phyloP scores from a whole-genome alignment of 2,113 vertebrate genomes.

The Sturnira hondurensis region DNA sequence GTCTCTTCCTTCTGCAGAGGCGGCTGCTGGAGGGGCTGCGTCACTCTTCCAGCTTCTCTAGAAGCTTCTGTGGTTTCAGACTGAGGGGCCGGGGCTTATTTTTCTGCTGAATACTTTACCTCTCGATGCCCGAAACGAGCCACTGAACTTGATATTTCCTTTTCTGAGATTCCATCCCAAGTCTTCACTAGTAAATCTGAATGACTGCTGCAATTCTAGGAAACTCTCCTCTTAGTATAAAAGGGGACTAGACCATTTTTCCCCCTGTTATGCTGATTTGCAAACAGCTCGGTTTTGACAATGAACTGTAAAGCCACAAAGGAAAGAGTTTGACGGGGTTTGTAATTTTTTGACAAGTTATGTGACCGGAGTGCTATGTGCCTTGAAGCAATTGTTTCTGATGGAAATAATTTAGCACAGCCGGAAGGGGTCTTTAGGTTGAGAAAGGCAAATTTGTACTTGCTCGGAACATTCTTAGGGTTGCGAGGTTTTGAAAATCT shows the following conservation, averaged over 20 bases:
- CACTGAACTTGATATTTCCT: conserved; percentile 53
- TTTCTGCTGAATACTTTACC: conserved; percentile 43
- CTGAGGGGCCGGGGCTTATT: conserved; percentile 21
- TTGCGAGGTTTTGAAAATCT: background rate
- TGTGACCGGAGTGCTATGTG: background rate
- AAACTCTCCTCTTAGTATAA: conserved; percentile 4
- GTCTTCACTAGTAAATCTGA: conserved; percentile 59
- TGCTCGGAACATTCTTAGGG: background rate
- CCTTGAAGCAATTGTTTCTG: conserved; percentile 39
- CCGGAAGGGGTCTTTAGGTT: background rate
- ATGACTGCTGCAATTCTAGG: conserved; percentile 54
- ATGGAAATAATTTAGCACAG: conserved; percentile 30
- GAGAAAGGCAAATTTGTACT: background rate
- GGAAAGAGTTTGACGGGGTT: conserved; percentile 35
- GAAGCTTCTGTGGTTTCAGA: background rate
- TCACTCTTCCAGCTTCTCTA: background rate
- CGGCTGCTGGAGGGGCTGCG: background rate
- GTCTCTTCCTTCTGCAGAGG: background rate
- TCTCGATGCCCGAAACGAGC: conserved; percentile 36
- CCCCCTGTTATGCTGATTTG: background rate
- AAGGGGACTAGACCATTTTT: conserved; percentile 9
- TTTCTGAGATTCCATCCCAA: conserved; percentile 47
- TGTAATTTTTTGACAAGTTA: conserved; percentile 39
- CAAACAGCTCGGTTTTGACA: conserved; percentile 34
- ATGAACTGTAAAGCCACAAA: background rate